phyloP scores from a whole-genome alignment of 2,113 vertebrate species.

The Anhinga rufa region DNA sequence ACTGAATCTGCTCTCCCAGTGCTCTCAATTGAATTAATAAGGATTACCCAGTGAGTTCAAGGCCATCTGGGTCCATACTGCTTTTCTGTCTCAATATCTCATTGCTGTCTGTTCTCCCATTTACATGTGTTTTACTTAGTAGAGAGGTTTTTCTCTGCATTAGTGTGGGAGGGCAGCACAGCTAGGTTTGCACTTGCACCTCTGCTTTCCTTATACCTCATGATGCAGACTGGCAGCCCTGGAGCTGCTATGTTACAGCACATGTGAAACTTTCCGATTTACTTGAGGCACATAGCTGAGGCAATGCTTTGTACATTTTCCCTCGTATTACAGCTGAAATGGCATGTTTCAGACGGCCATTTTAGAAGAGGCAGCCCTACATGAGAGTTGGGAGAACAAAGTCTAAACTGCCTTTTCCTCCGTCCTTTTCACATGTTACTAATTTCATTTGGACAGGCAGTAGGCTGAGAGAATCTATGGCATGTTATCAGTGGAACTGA shows the following conservation, averaged over 20 bases:
- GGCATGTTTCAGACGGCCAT: background rate
- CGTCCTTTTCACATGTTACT: background rate
- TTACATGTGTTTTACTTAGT: background rate
- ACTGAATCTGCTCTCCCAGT: background rate
- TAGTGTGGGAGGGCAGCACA: background rate
- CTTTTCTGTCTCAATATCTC: background rate
- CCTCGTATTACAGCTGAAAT: background rate
- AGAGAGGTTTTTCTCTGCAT: background rate
- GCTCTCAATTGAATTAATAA: background rate
- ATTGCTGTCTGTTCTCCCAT: background rate
- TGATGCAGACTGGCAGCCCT: background rate
- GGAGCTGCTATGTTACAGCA: background rate
- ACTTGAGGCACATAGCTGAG: background rate
- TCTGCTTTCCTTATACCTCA: rapidly evolving
- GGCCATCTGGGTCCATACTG: background rate
- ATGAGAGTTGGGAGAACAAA: background rate
- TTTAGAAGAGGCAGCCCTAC: background rate
- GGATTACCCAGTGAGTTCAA: background rate
- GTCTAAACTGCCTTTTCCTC: background rate
- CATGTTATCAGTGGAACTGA: background rate
- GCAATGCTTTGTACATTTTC: background rate
- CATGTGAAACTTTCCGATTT: background rate
- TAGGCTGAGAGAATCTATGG: background rate
- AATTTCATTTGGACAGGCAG: background rate
- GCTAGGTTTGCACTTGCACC: background rate